Base-by-base conservation (phyloP, 2,888 invertebrate genomes). In the Gymnoscelis rufifasciata region DNA sequence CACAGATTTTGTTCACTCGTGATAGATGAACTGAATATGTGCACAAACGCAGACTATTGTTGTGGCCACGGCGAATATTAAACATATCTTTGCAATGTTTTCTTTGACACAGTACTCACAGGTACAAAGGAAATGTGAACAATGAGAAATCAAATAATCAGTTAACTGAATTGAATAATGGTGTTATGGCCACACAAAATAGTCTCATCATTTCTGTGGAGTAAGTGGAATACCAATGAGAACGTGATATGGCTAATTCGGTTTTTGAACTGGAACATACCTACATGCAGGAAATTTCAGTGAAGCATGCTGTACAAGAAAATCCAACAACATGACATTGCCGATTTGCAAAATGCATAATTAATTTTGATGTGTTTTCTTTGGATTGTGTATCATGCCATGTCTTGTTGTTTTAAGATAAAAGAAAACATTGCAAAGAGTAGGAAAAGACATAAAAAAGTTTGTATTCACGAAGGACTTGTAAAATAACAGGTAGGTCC, bases 1-100 rank as follows among this genome's bases (percentile, higher is more conserved):
- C 89, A 90, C 87, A 90, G 83, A 83, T 62, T 78, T 82, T 80
- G 79, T 87, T 88, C 88, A 89, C 89, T 83, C 83, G 83, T 84
- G 86, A 81, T 75, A 70, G 77, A 82, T 86, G 87, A 71, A 71
- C 79, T 77, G 73, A 75, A 68, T 66, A 31, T 68, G 88, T 86
- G 87, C 83, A 74, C 80, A 83, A 82, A 76, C 74, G 57, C 66
- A 71, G 86, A 87, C 88, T 87, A 88, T 81, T 86, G 82, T 80
- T 64, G 74, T 83, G 87, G 86, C 87, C 86, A 80, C 63, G 35
- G 15, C 7, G 35, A 35, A 35, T 19, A 15, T 10, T 19, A 35
- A 35, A 26, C 26, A 26, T 11, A 63, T 72, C 86, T 86, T 88
- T 88, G 87, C 88, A 87, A 88, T 88, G 87, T 83, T 87, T 88